These are phyloP conservation scores for Antheraea pernyi DNA, from an alignment of 1,140 invertebrate genomes.

Conservation along the genomic window DNA sequence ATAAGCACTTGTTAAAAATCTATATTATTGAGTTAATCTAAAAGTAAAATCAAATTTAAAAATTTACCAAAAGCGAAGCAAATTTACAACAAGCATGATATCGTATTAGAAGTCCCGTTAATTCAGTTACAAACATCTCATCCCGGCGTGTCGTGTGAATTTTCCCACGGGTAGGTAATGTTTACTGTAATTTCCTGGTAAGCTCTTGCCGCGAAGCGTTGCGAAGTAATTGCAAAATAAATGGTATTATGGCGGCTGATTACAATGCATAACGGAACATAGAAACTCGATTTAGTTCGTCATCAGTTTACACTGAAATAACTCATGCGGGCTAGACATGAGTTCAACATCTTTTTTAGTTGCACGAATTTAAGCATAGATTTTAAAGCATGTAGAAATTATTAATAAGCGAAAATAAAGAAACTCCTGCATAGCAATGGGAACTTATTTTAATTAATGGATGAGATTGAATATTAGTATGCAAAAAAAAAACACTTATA, in stretches of 20 bases:
- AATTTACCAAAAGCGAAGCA: background rate
- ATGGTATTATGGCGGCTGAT: constrained; percentile 32
- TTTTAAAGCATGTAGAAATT: too few species aligned
- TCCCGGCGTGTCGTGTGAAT: constrained; percentile 37
- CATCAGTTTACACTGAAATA: constrained; percentile 2
- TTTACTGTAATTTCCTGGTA: background rate
- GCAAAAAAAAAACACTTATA: too few species aligned
- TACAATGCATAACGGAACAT: constrained; percentile 30
- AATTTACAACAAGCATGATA: constrained; percentile 3
- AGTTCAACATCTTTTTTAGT: background rate
- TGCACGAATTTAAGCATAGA: too few species aligned
- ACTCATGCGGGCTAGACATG: constrained; percentile 2
- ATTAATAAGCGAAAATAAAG: too few species aligned
- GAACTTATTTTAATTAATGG: too few species aligned
- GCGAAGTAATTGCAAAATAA: constrained; percentile 40
- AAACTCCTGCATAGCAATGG: too few species aligned
- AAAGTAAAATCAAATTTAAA: background rate
- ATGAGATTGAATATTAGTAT: too few species aligned
- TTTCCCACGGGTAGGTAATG: constrained; percentile 36
- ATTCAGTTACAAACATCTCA: background rate
- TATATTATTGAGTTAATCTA: background rate
- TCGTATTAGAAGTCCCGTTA: constrained; percentile 1
- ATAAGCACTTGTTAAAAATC: background rate
- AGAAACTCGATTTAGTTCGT: constrained; percentile 15
- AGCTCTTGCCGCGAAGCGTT: constrained; percentile 12